These are phyloP conservation scores for Leucania comma DNA, from an alignment of 2,888 invertebrate genomes.

Conservation along the genomic window DNA sequence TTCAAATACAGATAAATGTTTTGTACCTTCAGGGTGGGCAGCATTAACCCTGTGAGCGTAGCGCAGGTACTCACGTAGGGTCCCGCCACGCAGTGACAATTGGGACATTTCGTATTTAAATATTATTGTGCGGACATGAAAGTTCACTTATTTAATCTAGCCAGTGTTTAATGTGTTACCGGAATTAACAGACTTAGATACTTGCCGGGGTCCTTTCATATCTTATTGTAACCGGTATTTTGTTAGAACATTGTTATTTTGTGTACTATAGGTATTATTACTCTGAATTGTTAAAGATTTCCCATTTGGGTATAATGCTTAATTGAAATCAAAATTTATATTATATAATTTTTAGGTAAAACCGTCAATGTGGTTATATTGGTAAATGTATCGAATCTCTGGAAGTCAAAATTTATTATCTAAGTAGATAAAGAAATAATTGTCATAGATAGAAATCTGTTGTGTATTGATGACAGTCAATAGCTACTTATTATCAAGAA, in stretches of 20 bases:
- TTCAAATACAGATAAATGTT: constrained; percentile 65
- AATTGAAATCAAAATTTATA: neutral
- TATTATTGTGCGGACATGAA: constrained; percentile 1
- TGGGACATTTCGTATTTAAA: constrained; percentile 25
- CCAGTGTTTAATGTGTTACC: constrained; percentile 10
- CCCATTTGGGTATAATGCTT: neutral
- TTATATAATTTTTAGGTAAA: neutral
- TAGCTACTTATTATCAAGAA: neutral
- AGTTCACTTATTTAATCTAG: constrained; percentile 27
- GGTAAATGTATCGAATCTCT: neutral
- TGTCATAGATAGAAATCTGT: too few relatives aligned
- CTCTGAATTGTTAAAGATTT: neutral
- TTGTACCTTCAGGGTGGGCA: constrained; percentile 48
- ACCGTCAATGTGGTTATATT: neutral
- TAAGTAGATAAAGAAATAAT: neutral
- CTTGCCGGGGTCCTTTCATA: neutral
- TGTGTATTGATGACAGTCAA: neutral
- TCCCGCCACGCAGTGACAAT: constrained; percentile 18
- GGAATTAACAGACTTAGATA: constrained; percentile 3
- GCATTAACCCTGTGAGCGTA: constrained; percentile 52
- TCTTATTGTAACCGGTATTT: neutral
- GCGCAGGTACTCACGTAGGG: constrained; percentile 45
- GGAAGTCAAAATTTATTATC: too few relatives aligned
- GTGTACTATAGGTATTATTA: neutral
- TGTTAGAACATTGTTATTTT: too few relatives aligned